These are phyloP conservation scores for Uropsilus gracilis DNA, from an alignment of 2,113 vertebrate genomes.

Conservation along the genomic window DNA sequence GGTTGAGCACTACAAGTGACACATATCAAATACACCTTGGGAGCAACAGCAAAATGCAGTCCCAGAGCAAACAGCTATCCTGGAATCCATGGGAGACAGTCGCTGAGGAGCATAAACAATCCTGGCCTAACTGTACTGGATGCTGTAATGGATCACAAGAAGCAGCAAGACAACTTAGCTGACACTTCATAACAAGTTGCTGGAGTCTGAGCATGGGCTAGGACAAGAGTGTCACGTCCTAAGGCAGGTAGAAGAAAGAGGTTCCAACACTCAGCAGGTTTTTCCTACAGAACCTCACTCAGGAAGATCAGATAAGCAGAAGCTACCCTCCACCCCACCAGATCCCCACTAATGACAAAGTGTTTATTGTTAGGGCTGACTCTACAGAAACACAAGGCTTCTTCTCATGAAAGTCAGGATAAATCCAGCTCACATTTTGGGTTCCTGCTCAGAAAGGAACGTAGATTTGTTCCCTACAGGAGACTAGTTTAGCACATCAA, in stretches of 20 bases:
- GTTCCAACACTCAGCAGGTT: accelerated
- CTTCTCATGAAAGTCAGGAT: no score
- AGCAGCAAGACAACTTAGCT: neutral
- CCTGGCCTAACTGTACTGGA: neutral
- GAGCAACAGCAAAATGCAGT: neutral
- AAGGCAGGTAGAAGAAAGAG: neutral
- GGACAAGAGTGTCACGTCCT: neutral
- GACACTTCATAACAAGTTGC: neutral
- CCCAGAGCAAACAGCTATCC: neutral
- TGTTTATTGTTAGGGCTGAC: neutral
- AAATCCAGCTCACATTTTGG: no score
- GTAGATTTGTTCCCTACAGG: no score
- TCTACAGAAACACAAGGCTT: no score
- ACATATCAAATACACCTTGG: neutral
- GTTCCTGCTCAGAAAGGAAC: no score
- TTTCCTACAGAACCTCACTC: neutral
- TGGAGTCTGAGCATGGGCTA: neutral
- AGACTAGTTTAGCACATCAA: no score
- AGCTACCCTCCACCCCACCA: neutral
- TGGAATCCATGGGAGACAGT: neutral
- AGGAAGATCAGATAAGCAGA: neutral
- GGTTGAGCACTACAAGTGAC: neutral
- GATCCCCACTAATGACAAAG: neutral
- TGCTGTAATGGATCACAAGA: no score
- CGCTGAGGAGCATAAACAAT: neutral